Evolutionary conservation across 2,113 vertebrate species (phyloP).

Genomic region (Anarhynchus alexandrinus): DNA sequence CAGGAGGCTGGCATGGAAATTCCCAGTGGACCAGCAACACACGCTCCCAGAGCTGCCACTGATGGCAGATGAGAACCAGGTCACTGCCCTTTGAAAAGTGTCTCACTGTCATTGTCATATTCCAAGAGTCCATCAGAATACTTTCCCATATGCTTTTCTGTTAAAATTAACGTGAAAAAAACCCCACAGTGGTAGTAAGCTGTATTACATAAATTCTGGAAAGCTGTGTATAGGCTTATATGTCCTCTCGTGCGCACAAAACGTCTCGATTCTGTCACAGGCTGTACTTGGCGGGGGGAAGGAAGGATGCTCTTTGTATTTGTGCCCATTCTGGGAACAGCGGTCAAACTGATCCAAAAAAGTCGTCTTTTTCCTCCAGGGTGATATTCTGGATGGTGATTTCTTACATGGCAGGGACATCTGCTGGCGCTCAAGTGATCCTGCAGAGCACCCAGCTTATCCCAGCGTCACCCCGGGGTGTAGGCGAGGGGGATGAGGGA

Average conservation of each 20-base stretch:
- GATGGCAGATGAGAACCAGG: not conserved
- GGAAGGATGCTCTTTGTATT: fast-evolving
- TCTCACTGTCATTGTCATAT: not conserved
- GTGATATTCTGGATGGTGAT: not conserved
- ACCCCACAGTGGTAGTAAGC: not conserved
- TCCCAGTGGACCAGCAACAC: not conserved
- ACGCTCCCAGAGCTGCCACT: fast-evolving
- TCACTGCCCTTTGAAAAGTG: not conserved
- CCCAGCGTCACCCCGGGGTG: not conserved
- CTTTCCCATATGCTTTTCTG: not conserved
- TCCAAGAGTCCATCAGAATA: not conserved
- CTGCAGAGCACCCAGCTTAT: not conserved
- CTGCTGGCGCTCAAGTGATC: constrained; percentile 2
- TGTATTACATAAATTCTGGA: not conserved
- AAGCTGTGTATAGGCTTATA: not conserved
- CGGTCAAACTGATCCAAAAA: not conserved
- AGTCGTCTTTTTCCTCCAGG: not conserved
- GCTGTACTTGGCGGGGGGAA: fast-evolving
- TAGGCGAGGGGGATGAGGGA: fast-evolving
- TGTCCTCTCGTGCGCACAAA: fast-evolving
- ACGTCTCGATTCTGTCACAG: not conserved
- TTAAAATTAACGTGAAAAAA: fast-evolving
- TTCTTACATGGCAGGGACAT: constrained; percentile 39
- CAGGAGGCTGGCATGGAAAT: not conserved
- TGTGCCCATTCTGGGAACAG: not conserved